Percentiles rank a stretch among this genome's conserved stretches.
Conservation (phyloP, 2,888 invertebrate species). For the Teleiodes luculella region DNA sequence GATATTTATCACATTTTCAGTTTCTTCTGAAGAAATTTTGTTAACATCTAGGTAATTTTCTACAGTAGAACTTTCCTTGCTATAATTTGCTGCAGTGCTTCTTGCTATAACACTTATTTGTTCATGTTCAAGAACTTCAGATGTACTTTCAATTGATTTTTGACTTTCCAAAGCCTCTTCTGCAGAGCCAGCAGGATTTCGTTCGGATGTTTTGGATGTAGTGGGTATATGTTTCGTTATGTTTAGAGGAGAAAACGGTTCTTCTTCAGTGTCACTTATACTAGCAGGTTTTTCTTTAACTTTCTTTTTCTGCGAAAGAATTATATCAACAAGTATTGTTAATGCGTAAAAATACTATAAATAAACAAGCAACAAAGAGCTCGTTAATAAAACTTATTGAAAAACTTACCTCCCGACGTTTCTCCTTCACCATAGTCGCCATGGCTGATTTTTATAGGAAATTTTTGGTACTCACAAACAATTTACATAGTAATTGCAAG, state of each 20-base stretch:
- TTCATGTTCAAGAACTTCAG: background rate
- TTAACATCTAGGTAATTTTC: background rate
- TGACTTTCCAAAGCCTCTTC: background rate
- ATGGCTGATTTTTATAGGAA: conserved; percentile 28
- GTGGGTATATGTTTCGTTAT: background rate
- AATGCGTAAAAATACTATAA: conserved; percentile 32
- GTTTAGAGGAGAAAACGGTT: conserved; percentile 11
- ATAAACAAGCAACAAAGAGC: conserved; percentile 20
- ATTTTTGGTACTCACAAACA: background rate
- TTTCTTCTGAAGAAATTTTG: background rate
- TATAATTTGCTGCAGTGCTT: background rate
- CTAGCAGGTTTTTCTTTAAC: conserved; percentile 38
- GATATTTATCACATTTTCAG: background rate
- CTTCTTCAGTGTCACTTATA: conserved; percentile 16
- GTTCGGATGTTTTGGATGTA: background rate
- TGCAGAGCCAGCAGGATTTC: background rate
- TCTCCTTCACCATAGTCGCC: conserved; percentile 68
- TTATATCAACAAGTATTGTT: conserved; percentile 16
- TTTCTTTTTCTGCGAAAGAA: conserved; percentile 57
- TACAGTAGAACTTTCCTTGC: background rate
- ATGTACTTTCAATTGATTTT: background rate
- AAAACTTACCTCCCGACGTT: conserved; percentile 52
- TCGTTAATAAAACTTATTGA: background rate
- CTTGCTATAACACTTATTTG: background rate
- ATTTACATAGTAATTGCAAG: background rate